Conservation (phyloP, 2,888 invertebrate genomes). For the Antitype chi region DNA sequence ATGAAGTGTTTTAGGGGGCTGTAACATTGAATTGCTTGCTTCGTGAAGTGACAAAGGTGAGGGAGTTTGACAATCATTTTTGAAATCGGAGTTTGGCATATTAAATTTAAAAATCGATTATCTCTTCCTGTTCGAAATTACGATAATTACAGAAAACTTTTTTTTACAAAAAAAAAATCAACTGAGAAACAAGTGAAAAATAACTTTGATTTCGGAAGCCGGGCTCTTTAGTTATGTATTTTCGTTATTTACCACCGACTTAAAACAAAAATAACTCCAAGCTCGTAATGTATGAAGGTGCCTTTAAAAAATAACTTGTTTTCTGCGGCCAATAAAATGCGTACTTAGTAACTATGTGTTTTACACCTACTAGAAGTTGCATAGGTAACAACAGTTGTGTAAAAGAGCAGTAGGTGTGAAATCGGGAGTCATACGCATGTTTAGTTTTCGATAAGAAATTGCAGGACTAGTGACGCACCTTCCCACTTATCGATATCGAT, state of each 20-base stretch:
- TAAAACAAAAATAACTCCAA: neutral
- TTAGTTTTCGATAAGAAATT: slow-evolving; percentile 34
- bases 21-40: slow-evolving; percentile 8
- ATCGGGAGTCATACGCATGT: slow-evolving; percentile 33
- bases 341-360: neutral
- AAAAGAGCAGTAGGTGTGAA: slow-evolving; percentile 32
- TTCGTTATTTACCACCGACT: neutral
- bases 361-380: neutral
- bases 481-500: slow-evolving; percentile 3
- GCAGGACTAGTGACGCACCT: slow-evolving; percentile 29
- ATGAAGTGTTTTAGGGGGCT: neutral
- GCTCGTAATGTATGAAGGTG: neutral
- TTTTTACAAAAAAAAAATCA: neutral
- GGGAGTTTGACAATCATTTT: neutral
- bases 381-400: slow-evolving; percentile 1
- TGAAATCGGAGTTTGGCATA: too few relatives aligned
- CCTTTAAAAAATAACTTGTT: neutral
- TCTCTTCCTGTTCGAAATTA: neutral
- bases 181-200: neutral
- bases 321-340: neutral
- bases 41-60: neutral
- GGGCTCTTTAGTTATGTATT: neutral
- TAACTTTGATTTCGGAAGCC: neutral
- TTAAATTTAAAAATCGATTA: too few relatives aligned
- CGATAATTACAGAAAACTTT: neutral